These are phyloP conservation scores for Falco rusticolus DNA, from an alignment of 2,797 vertebrate species.

Conservation along the genomic window DNA sequence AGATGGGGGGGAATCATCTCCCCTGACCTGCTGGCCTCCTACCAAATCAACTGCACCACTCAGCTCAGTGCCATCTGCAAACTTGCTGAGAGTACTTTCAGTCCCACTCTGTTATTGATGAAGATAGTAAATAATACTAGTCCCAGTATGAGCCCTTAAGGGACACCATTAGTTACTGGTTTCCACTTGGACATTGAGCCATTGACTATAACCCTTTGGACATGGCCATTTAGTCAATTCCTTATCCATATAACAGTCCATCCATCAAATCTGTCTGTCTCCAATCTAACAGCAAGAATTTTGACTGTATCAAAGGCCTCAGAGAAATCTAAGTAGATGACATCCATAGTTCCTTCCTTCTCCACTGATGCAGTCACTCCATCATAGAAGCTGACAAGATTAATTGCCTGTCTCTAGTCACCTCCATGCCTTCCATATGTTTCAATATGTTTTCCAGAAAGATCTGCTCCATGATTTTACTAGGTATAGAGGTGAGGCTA, in stretches of 20 bases:
- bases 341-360: neutral
- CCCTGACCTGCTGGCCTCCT: neutral
- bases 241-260: neutral
- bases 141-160: neutral
- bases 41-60: neutral
- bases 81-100: neutral
- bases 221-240: neutral
- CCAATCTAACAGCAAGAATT: neutral
- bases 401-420: neutral
- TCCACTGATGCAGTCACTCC: neutral
- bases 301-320: neutral
- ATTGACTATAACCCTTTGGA: neutral
- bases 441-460: neutral
- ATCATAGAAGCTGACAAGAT: accelerated
- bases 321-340: neutral
- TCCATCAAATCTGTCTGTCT: neutral
- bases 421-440: neutral
- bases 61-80: neutral
- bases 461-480: neutral
- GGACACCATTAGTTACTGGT: neutral
- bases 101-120: neutral
- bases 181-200: neutral
- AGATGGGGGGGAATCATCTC: too few species aligned
- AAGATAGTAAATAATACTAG: neutral
- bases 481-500: neutral